Base-by-base conservation (phyloP, 2,888 invertebrate species). In the Campopleginae sp. region DNA sequence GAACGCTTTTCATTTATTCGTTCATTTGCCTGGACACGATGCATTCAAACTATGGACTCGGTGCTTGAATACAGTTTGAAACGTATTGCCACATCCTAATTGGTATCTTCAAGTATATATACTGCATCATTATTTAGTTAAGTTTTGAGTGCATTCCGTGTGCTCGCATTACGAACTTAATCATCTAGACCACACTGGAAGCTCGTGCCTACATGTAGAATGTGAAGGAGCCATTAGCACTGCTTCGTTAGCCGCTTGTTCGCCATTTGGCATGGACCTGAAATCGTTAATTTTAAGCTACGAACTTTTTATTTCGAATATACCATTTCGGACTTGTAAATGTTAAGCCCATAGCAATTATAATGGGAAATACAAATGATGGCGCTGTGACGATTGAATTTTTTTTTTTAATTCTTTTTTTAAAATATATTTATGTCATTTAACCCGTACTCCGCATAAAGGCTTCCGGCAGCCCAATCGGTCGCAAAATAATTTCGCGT, bases 131-230 rank as follows among this genome's bases (percentile, higher is more conserved):
- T 38, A 14, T 72, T 51, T 58, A 58, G 58, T 58, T 5, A 58
- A 58, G 58, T 58, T 58, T 58, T 23, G 14, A 58, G 58, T 58
- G 58, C 27, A 58, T 58, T 58, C 27, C 58, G 58, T 10, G 58
- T 58, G 27, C 58, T 58, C 6, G 58, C 4, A 58, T 58, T 58
- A 27, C 27, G 58, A 23, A 54, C 23, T 54, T 23, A 58, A 58
- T 12, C 58, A 58, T 58, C 27, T 27, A 58, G 27, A 58, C 58
- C 27, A 27, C 27, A 58, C 58, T 58, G 27, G 58, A 58, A 58
- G 54, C 54, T 27, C 58, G 58, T 14, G 14, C 4, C 1, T 27
- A 27, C 27, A 58, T 4, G 58, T 3, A 14, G 14, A 58, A 58
- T 27, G 58, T 58, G 58, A 23, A 27, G 54, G 54, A 27, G 27